Base-by-base conservation (phyloP, 2,113 vertebrate species). In the Coryphaenoides rupestris region DNA sequence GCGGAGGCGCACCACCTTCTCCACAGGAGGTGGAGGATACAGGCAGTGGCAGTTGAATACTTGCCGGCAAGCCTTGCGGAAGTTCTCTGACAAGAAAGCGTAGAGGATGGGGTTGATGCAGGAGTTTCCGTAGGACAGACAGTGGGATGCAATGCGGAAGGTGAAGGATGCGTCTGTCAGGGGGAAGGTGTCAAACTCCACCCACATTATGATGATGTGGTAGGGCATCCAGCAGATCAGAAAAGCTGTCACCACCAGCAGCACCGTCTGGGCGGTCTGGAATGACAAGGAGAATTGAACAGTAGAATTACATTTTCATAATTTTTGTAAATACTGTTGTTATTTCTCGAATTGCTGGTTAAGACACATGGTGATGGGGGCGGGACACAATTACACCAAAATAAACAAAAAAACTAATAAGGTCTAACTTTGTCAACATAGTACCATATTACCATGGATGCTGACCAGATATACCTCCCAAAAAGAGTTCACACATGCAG, bases 51-150 rank as follows among this genome's bases (percentile, higher is more conserved):
- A 89, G 52, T 68, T 65, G 74, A 89, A 93, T 24, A 76, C 90
- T 64, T 93, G 91, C 0, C 55, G 80, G 61, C 92, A 93, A 47
- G 93, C 88, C 63, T 85, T 89, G 17, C 87, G 82, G 79, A 95
- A 94, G 78, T 93, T 94, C 79, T 94, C 91, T 0, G 92, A 95
- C 50, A 93, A 83, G 70, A 94, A 95, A 2, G 92, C 88, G 0
- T 94, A 93, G 28, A 93, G 92, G 83, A 93, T 81, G 60, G 92
- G 93, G 78, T 95, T 94, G 58, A 92, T 73, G 59, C 92, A 94
- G 9, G 93, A 93, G 77, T 94, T 92, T 0, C 92, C 90, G 0
- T 95, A 94, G 52, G 92, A 90, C 71, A 94, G 72, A 76, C 90
- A 92, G 75, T 93, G 93, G 0, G 93, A 89, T 59, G 90, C 60